A percentile compares a stretch with the other conserved stretches of the same genome.
Evolutionary conservation across 2,888 invertebrate genomes (phyloP).

Genomic region (Cheilosia variabilis): DNA sequence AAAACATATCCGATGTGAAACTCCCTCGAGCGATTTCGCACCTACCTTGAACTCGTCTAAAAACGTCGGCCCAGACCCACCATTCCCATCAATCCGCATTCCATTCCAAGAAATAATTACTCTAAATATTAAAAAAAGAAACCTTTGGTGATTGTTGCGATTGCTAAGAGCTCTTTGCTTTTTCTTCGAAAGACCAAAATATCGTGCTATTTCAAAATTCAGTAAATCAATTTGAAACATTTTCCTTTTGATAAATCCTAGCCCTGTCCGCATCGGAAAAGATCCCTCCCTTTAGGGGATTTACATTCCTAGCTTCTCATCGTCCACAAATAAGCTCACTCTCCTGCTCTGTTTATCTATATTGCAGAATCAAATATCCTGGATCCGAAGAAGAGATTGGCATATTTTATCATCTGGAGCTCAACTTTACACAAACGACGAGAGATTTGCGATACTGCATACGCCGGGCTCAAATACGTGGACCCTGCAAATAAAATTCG

Average conservation of each 20-base stretch:
- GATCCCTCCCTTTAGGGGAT: neutral
- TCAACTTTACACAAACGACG: slow-evolving; percentile 96
- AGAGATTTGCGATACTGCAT: slow-evolving; percentile 92
- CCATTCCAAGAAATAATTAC: too few relatives aligned
- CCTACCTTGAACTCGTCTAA: too few relatives aligned
- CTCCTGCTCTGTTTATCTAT: slow-evolving; percentile 55
- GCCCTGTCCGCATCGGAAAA: neutral
- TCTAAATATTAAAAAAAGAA: too few relatives aligned
- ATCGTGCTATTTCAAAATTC: too few relatives aligned
- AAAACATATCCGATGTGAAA: too few relatives aligned
- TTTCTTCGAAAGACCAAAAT: too few relatives aligned
- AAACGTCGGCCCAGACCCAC: too few relatives aligned
- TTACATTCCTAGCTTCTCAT: slow-evolving; percentile 46
- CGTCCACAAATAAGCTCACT: slow-evolving; percentile 21
- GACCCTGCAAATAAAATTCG: slow-evolving; percentile 97
- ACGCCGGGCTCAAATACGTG: slow-evolving; percentile 95
- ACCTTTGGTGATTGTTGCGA: too few relatives aligned
- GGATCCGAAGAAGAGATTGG: slow-evolving; percentile 96
- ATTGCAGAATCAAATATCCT: slow-evolving; percentile 91
- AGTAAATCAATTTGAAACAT: slow-evolving; percentile 17
- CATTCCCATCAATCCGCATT: too few relatives aligned
- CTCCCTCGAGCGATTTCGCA: too few relatives aligned
- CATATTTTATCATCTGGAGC: slow-evolving; percentile 96
- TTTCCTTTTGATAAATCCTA: slow-evolving; percentile 11
- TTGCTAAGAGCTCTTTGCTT: too few relatives aligned